A percentile compares a stretch with the other conserved stretches of the same genome.
Evolutionary conservation across 1,140 invertebrate species (phyloP).

Genomic region (Calycopis cecrops): DNA sequence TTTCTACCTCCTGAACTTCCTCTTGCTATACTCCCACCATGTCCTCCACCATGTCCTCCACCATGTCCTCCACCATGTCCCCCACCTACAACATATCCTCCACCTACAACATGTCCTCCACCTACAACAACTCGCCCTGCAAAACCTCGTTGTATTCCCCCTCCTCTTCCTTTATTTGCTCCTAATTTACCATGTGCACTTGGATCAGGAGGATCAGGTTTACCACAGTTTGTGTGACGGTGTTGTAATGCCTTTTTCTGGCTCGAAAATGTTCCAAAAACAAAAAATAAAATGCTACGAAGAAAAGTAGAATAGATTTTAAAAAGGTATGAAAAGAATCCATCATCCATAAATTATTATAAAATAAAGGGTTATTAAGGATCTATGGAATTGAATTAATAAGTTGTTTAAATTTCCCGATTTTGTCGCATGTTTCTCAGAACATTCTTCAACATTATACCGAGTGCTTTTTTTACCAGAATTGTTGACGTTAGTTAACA

Average conservation of each 20-base stretch:
- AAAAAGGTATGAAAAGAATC: slow-evolving; percentile 32
- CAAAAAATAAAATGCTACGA: slow-evolving; percentile 52
- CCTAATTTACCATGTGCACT: too few species aligned
- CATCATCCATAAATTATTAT: slow-evolving; percentile 23
- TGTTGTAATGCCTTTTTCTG: slow-evolving; percentile 59
- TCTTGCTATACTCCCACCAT: too few species aligned
- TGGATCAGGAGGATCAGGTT: slow-evolving; percentile 43
- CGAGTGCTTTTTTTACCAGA: too few species aligned
- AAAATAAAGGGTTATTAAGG: slow-evolving; percentile 25
- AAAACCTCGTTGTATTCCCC: not conserved
- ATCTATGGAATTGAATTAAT: not conserved
- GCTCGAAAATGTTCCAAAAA: slow-evolving; percentile 52
- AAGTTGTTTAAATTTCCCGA: too few species aligned
- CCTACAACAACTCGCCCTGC: not conserved
- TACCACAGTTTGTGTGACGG: slow-evolving; percentile 53
- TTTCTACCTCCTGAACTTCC: too few species aligned
- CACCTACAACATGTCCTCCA: not conserved
- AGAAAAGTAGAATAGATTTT: slow-evolving; percentile 39
- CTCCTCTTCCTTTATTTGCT: slow-evolving; percentile 3
- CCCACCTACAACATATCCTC: not conserved
- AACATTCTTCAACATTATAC: too few species aligned
- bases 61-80: not conserved
- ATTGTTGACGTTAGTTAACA: too few species aligned
- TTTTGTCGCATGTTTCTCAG: too few species aligned
- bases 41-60: not conserved